Conservation (phyloP, 2,797 vertebrate genomes). For the Halcyon badia region DNA sequence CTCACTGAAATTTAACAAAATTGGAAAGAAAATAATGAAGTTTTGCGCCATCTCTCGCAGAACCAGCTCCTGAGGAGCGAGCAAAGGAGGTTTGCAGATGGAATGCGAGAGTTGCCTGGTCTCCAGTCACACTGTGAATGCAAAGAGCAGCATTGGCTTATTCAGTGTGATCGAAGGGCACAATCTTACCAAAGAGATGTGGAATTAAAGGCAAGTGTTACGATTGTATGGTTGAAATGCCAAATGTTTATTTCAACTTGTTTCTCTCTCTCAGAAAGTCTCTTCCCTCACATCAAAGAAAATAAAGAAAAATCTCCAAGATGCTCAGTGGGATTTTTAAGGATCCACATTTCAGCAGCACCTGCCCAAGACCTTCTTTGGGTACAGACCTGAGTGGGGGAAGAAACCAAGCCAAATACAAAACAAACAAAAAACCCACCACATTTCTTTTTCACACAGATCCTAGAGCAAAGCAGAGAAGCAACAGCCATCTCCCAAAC, state of each 20-base stretch:
- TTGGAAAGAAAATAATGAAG: constrained; percentile 50
- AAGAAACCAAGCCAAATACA: fast-evolving
- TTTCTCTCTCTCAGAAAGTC: neutral
- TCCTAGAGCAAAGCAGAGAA: neutral
- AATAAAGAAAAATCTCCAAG: neutral
- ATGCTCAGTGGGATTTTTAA: neutral
- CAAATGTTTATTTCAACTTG: neutral
- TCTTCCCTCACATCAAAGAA: neutral
- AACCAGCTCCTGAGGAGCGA: neutral
- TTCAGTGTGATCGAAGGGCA: neutral
- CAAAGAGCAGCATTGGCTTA: neutral
- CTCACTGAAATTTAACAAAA: constrained; percentile 37
- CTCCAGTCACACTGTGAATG: neutral
- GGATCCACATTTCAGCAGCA: neutral
- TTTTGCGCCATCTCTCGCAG: neutral
- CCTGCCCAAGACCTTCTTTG: neutral
- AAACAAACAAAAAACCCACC: too few relatives aligned
- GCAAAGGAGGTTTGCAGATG: neutral
- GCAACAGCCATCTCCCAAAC: neutral
- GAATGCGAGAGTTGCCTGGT: neutral
- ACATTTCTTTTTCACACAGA: neutral
- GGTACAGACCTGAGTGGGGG: neutral
- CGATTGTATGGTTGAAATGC: neutral
- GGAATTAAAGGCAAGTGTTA: neutral
- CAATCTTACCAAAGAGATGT: neutral